These are phyloP conservation scores for Idris sp. DNA, from an alignment of 1,140 invertebrate species.

Conservation along the genomic window DNA sequence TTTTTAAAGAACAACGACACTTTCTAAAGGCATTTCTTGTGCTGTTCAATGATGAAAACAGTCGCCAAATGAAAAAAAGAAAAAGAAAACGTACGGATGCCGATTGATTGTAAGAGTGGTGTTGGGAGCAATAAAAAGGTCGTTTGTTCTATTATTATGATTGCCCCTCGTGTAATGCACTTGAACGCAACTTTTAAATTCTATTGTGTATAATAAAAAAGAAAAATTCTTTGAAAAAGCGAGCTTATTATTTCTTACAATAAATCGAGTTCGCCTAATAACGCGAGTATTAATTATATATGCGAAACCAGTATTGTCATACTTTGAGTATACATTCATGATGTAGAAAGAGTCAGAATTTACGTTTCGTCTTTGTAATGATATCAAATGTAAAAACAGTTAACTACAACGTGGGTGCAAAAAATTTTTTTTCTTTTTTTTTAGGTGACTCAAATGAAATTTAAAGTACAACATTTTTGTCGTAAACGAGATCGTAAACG, in stretches of 20 bases:
- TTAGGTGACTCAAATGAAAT: too few species aligned
- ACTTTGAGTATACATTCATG: conserved; percentile 45
- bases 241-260: conserved; percentile 36
- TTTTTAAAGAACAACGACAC: conserved; percentile 1
- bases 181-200: conserved; percentile 27
- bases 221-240: conserved; percentile 32
- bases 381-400: conserved; percentile 5
- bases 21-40: conserved; percentile 28
- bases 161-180: conserved; percentile 16
- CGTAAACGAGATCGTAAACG: too few species aligned
- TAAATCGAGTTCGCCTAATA: conserved; percentile 42
- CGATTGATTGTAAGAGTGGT: conserved; percentile 39
- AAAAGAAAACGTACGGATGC: conserved; percentile 19
- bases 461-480: neutral
- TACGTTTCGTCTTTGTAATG: conserved; percentile 15
- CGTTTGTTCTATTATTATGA: conserved; percentile 23
- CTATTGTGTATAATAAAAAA: conserved; percentile 32
- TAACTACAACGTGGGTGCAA: conserved; percentile 8
- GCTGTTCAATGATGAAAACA: conserved; percentile 6
- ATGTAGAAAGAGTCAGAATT: conserved; percentile 12
- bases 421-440: neutral
- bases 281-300: conserved; percentile 43
- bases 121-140: conserved; percentile 15
- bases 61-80: conserved; percentile 13
- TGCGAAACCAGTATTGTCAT: conserved; percentile 32